Conservation (phyloP, 1,140 invertebrate genomes). For the Schlechtendalia chinensis region DNA sequence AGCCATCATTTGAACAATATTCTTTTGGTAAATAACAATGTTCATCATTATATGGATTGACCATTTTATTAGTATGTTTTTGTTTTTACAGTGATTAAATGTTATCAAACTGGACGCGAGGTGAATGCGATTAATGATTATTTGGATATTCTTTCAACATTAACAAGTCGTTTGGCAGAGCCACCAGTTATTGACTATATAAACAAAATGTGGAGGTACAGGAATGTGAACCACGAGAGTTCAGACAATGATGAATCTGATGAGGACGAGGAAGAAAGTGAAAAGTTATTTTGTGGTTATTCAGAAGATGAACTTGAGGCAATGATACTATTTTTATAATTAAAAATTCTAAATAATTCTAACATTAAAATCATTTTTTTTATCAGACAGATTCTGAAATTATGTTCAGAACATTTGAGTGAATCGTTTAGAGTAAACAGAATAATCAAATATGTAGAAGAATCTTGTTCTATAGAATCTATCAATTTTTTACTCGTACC, state of each 20-base stretch:
- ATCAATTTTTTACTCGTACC: slow-evolving; percentile 58
- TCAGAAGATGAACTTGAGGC: slow-evolving; percentile 41
- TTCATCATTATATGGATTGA: background rate
- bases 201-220: slow-evolving; percentile 29
- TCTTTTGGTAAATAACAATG: slow-evolving; percentile 28
- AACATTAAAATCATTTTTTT: slow-evolving; percentile 7
- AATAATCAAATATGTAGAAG: slow-evolving; percentile 62
- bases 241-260: slow-evolving; percentile 34
- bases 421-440: slow-evolving; percentile 65
- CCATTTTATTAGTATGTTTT: background rate
- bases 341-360: background rate
- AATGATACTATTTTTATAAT: slow-evolving; percentile 8
- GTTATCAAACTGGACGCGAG: slow-evolving; percentile 28
- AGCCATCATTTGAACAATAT: slow-evolving; percentile 32
- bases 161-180: slow-evolving; percentile 32
- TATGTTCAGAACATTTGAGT: slow-evolving; percentile 66
- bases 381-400: slow-evolving; percentile 56
- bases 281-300: slow-evolving; percentile 35
- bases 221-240: slow-evolving; percentile 1
- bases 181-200: slow-evolving; percentile 43
- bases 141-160: slow-evolving; percentile 39
- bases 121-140: slow-evolving; percentile 33
- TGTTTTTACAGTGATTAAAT: slow-evolving; percentile 25
- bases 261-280: slow-evolving; percentile 15
- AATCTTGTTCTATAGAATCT: slow-evolving; percentile 28